These are phyloP conservation scores for Hesperia comma DNA, from an alignment of 2,888 invertebrate species.

Conservation along the genomic window DNA sequence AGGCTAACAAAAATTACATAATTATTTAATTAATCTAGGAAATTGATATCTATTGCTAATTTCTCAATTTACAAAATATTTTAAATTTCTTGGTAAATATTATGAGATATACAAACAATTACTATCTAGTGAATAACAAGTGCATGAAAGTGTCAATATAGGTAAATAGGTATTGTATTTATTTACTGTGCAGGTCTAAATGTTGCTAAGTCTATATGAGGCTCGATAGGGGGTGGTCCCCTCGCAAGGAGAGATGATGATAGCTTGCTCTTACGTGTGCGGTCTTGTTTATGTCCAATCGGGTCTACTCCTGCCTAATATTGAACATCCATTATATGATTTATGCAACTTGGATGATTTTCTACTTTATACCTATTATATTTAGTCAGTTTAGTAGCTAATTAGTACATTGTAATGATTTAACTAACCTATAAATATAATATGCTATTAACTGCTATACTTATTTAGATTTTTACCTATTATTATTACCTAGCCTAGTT, in stretches of 20 bases:
- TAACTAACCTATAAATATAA: no score
- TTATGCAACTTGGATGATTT: slow-evolving; percentile 48
- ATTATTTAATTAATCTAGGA: no score
- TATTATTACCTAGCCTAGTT: no score
- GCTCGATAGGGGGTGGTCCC: slow-evolving; percentile 47
- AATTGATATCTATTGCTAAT: background rate
- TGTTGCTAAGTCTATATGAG: slow-evolving; percentile 48
- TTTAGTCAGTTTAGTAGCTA: no score
- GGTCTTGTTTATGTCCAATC: slow-evolving; percentile 76
- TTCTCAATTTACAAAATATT: background rate
- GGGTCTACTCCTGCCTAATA: slow-evolving; percentile 63
- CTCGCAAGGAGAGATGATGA: slow-evolving; percentile 60
- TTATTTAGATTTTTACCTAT: no score
- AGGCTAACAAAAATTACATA: no score
- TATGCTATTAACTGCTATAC: no score
- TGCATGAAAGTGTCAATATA: no score
- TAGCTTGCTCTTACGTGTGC: slow-evolving; percentile 64
- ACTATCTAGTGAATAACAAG: no score
- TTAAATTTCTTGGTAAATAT: background rate
- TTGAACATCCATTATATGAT: slow-evolving; percentile 68
- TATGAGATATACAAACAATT: no score
- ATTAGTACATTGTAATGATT: no score
- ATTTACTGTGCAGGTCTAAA: slow-evolving; percentile 39
- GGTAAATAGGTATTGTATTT: no score
- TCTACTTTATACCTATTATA: background rate